A percentile compares a stretch with the other conserved stretches of the same genome.
These are phyloP conservation scores for Amphibalanus amphitrite DNA, from an alignment of 1,140 invertebrate species.

Conservation along the genomic window DNA sequence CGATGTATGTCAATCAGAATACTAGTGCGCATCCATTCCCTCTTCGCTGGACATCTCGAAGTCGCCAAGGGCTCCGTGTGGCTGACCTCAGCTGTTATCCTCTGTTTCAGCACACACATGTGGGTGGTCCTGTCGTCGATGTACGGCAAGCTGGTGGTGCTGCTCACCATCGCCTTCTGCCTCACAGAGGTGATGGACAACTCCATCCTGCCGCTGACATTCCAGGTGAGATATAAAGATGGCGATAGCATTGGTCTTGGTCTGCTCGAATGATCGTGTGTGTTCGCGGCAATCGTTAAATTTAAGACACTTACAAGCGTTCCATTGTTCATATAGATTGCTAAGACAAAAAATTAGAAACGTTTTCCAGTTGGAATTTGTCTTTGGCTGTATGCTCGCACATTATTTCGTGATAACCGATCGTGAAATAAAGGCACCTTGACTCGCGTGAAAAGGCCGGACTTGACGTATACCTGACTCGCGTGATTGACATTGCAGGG, in stretches of 20 bases:
- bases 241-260: too few species aligned
- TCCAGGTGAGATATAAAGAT: conserved; percentile 43
- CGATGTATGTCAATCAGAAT: conserved; percentile 2
- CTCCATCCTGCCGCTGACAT: conserved; percentile 34
- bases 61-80: background rate
- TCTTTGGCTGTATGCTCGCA: too few species aligned
- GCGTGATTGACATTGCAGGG: conserved; percentile 36
- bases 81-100: background rate
- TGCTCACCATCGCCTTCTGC: conserved; percentile 38
- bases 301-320: too few species aligned
- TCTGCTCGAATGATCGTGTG: too few species aligned
- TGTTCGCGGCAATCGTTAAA: too few species aligned
- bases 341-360: too few species aligned
- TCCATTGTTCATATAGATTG: too few species aligned
- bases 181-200: conserved; percentile 42
- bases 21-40: background rate
- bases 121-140: conserved; percentile 36
- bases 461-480: too few species aligned
- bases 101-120: conserved; percentile 33
- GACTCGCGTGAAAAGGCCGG: too few species aligned
- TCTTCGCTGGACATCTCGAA: background rate
- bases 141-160: conserved; percentile 41
- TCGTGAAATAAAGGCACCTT: too few species aligned
- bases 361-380: too few species aligned
- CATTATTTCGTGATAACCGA: too few species aligned